Evolutionary conservation across 2,888 invertebrate genomes (phyloP).

Genomic region (Bruchidius siliquastri): DNA sequence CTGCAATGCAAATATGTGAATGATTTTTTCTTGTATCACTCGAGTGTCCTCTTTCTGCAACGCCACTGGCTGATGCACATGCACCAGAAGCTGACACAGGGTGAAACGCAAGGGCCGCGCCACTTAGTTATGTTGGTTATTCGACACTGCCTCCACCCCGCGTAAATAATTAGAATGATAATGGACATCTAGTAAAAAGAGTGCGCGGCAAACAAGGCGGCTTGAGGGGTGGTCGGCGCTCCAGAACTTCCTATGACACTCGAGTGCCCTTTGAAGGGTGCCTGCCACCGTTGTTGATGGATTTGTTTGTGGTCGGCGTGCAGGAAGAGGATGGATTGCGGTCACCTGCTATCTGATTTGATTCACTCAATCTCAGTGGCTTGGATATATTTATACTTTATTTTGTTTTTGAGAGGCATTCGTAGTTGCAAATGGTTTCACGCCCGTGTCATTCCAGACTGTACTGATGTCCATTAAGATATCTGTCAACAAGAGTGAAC

Average conservation of each 20-base stretch:
- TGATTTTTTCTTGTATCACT: too few species aligned
- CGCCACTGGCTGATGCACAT: conserved; percentile 5
- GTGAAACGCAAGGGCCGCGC: conserved; percentile 30
- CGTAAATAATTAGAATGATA: conserved; percentile 50
- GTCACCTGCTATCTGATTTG: background rate
- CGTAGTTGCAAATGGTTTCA: too few species aligned
- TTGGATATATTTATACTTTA: too few species aligned
- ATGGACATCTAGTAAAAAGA: conserved; percentile 44
- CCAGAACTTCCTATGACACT: background rate
- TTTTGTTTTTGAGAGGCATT: too few species aligned
- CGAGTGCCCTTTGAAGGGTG: background rate
- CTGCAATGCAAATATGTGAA: too few species aligned
- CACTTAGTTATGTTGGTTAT: conserved; percentile 49
- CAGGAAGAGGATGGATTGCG: background rate
- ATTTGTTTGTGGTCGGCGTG: background rate
- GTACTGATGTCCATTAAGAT: too few species aligned
- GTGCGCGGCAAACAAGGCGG: conserved; percentile 44
- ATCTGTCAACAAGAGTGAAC: too few species aligned
- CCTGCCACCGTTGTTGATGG: too few species aligned
- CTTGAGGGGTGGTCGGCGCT: conserved; percentile 16
- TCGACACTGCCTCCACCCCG: conserved; percentile 39
- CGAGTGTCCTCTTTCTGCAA: too few species aligned
- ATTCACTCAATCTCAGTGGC: background rate
- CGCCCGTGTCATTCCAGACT: too few species aligned
- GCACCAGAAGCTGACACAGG: conserved; percentile 12